A percentile compares a stretch with the other conserved stretches of the same genome.
These are phyloP conservation scores for Falco rusticolus DNA, from an alignment of 2,797 vertebrate genomes.

Conservation along the genomic window DNA sequence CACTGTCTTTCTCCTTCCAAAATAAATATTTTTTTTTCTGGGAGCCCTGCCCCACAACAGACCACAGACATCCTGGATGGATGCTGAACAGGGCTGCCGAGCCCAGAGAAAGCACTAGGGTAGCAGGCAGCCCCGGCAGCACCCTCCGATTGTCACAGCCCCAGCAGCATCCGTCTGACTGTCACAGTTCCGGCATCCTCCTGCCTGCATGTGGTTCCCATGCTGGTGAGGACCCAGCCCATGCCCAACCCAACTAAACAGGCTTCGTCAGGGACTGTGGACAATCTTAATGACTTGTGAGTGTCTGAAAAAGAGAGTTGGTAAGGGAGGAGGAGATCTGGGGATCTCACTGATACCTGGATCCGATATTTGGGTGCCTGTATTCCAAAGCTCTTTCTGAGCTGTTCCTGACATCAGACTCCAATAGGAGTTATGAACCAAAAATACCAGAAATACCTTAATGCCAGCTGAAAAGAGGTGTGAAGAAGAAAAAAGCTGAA, in stretches of 20 bases:
- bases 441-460: neutral
- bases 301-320: neutral
- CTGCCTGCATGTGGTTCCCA: rapidly evolving
- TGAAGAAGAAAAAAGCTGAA: too few relatives aligned
- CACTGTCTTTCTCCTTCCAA: neutral
- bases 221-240: neutral
- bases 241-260: rapidly evolving
- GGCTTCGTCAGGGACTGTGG: rapidly evolving
- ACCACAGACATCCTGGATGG: neutral
- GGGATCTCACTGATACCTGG: neutral
- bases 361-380: neutral
- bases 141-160: neutral
- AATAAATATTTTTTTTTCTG: neutral
- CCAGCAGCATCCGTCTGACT: neutral
- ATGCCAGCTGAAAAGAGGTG: neutral
- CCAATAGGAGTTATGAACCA: neutral
- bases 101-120: neutral
- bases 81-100: neutral
- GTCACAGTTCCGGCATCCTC: too few relatives aligned
- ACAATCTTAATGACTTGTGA: neutral
- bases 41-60: neutral
- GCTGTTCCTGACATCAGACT: neutral
- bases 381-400: neutral
- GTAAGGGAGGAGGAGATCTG: neutral
- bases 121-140: neutral